These are phyloP conservation scores for Platysteira castanea DNA, from an alignment of 2,113 vertebrate species.

Conservation along the genomic window DNA sequence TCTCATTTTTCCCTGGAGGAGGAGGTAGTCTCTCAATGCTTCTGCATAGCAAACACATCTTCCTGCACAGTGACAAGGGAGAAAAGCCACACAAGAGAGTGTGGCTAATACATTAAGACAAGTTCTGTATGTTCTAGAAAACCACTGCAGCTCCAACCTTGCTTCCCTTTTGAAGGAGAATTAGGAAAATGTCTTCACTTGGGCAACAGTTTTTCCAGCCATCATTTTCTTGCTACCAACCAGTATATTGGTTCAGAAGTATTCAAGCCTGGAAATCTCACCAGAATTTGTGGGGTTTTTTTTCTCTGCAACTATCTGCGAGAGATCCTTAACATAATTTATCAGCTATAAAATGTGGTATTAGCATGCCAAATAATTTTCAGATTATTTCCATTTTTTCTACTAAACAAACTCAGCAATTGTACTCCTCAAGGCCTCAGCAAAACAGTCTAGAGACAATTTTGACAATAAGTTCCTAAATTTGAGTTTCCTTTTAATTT, in stretches of 20 bases:
- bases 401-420: not conserved
- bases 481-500: not conserved
- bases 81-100: not conserved
- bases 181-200: not conserved
- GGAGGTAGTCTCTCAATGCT: not conserved
- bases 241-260: not conserved
- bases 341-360: not conserved
- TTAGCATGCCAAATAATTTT: not conserved
- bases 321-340: not conserved
- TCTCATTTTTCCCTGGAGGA: not conserved
- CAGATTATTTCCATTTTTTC: not conserved
- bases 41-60: not conserved
- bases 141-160: not conserved
- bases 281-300: not conserved
- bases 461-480: not conserved
- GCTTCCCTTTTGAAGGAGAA: not conserved
- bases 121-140: not conserved
- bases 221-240: not conserved
- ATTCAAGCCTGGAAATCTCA: not conserved
- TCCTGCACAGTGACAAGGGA: not conserved
- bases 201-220: not conserved
- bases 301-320: conserved; percentile 9
- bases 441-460: not conserved
- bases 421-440: not conserved
- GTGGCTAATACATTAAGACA: not conserved